Percentiles rank a stretch among this genome's conserved stretches.
phyloP scores from a whole-genome alignment of 2,113 vertebrate genomes.

The Serinus canaria region DNA sequence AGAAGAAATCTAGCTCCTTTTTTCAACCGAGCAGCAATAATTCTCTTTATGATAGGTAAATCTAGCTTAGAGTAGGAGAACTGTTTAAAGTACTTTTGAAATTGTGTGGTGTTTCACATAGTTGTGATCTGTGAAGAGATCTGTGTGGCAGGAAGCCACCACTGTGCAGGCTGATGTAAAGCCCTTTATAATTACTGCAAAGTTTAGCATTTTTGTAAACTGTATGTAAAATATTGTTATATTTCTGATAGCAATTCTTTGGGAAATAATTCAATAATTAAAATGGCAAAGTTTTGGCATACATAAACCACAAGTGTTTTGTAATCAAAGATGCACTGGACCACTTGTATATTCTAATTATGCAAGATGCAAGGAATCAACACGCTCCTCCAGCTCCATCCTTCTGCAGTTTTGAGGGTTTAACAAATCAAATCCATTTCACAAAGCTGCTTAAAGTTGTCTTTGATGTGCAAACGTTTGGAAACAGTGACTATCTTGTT shows the following conservation, averaged over 20 bases:
- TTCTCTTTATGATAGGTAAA: background rate
- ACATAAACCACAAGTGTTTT: background rate
- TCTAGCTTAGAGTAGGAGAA: background rate
- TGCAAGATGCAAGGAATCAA: background rate
- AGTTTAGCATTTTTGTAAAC: background rate
- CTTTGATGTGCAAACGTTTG: constrained; percentile 37
- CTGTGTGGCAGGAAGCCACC: background rate
- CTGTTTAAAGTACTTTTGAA: background rate
- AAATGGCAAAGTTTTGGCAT: background rate
- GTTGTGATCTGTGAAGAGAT: background rate
- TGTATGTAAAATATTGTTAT: background rate
- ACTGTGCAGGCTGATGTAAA: background rate
- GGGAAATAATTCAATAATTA: background rate
- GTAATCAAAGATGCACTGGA: background rate
- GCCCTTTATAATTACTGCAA: background rate
- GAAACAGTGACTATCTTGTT: constrained; percentile 34
- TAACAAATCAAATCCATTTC: constrained; percentile 5
- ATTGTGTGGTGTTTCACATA: accelerated
- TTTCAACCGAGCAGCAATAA: background rate
- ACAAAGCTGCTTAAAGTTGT: constrained; percentile 14
- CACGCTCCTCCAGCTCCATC: background rate
- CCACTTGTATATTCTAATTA: background rate
- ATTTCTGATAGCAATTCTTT: background rate
- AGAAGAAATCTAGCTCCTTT: background rate
- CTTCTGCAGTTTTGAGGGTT: background rate